Percentiles rank a stretch among this genome's conserved stretches.
Evolutionary conservation across 2,797 vertebrate genomes (phyloP).

Genomic region (Microchirus variegatus): DNA sequence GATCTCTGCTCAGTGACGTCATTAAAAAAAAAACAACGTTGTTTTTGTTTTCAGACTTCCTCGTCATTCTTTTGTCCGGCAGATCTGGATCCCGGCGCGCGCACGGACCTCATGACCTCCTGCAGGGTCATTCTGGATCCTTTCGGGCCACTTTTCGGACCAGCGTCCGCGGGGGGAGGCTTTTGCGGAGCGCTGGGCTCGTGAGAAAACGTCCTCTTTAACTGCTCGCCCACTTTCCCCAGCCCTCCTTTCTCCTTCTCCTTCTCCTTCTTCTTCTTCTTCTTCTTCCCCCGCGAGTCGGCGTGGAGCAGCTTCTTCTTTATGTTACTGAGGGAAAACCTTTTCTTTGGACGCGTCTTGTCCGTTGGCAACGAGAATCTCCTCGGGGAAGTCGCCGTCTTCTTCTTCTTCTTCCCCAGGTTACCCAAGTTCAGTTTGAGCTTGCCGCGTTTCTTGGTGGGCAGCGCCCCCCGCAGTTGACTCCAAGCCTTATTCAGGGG

Average conservation of each 20-base stretch:
- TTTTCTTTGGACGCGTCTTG: slow-evolving; percentile 37
- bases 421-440: slow-evolving; percentile 38
- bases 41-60: neutral
- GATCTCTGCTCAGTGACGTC: slow-evolving; percentile 15
- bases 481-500: slow-evolving; percentile 40
- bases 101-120: slow-evolving; percentile 4
- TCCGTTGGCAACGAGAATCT: slow-evolving; percentile 32
- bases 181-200: slow-evolving; percentile 1
- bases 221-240: slow-evolving; percentile 22
- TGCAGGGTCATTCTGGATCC: slow-evolving; percentile 6
- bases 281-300: slow-evolving; percentile 10
- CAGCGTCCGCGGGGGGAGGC: neutral
- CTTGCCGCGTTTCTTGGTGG: slow-evolving; percentile 46
- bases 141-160: neutral
- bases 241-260: slow-evolving; percentile 30
- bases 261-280: slow-evolving; percentile 26
- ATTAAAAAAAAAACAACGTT: slow-evolving; percentile 43
- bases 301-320: slow-evolving; percentile 33
- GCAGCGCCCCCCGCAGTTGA: slow-evolving; percentile 49
- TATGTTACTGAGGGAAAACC: slow-evolving; percentile 31
- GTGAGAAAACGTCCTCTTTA: slow-evolving; percentile 32
- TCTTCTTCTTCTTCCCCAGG: slow-evolving; percentile 41
- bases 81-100: neutral
- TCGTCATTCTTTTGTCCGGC: neutral
- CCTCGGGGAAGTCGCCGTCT: slow-evolving; percentile 32